Conservation (phyloP, 2,113 vertebrate species). For the Silurus glanis region DNA sequence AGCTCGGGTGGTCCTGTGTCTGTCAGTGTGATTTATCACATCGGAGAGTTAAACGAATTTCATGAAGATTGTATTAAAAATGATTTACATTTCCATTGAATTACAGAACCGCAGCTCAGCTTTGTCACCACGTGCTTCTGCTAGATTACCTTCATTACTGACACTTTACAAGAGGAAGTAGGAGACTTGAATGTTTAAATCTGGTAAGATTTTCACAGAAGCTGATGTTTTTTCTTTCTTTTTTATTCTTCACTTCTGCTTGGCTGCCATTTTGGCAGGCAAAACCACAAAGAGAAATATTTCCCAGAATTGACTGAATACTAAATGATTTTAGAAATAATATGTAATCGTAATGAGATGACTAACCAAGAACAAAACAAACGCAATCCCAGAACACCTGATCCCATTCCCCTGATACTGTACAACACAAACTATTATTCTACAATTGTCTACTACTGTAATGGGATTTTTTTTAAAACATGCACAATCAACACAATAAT, state of each 20-base stretch:
- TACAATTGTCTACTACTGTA: neutral
- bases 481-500: neutral
- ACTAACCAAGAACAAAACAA: neutral
- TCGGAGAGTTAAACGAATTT: constrained; percentile 23
- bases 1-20: neutral
- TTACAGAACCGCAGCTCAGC: neutral
- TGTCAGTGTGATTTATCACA: constrained; percentile 22
- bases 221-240: no score
- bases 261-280: neutral
- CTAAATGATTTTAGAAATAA: neutral
- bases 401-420: neutral
- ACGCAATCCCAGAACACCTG: neutral
- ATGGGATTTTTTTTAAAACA: neutral
- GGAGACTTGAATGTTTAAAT: neutral
- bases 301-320: neutral
- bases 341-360: neutral
- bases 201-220: no score
- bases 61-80: constrained; percentile 17
- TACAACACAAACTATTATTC: neutral
- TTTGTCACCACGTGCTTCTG: neutral
- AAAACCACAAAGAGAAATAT: neutral
- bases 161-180: neutral
- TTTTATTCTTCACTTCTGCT: neutral
- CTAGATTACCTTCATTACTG: constrained; percentile 4
- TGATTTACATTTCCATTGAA: constrained; percentile 26